A percentile compares a stretch with the other conserved stretches of the same genome.
Evolutionary conservation across 2,797 vertebrate species (phyloP).

Genomic region (Eurystomus glaucurus): DNA sequence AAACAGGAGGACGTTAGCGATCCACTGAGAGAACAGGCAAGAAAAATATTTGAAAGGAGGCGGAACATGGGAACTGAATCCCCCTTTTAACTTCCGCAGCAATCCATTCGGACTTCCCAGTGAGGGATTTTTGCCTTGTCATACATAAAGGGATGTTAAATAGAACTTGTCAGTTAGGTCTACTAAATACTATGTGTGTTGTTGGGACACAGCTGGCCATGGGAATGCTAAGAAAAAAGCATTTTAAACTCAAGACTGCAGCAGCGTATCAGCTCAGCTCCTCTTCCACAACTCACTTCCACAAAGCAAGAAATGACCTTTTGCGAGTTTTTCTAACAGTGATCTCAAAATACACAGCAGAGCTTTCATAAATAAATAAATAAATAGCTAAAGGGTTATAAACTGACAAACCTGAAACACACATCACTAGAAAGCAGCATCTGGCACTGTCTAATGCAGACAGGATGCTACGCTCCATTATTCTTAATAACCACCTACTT

Average conservation of each 20-base stretch:
- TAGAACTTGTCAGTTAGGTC: background rate
- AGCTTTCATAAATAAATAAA: background rate
- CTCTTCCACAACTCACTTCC: background rate
- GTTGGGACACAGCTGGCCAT: background rate
- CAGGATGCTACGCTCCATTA: accelerated
- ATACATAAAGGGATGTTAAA: background rate
- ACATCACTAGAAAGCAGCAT: background rate
- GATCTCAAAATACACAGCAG: background rate
- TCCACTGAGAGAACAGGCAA: background rate
- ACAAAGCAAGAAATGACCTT: background rate
- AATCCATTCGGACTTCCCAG: background rate
- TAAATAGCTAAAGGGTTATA: background rate
- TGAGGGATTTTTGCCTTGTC: background rate
- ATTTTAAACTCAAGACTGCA: background rate
- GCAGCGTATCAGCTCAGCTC: background rate
- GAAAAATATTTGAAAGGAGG: background rate
- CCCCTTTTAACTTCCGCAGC: background rate
- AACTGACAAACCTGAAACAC: background rate
- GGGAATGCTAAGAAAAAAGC: accelerated
- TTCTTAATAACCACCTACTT: background rate
- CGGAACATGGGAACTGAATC: background rate
- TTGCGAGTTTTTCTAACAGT: background rate
- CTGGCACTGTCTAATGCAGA: background rate
- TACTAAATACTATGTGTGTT: background rate
- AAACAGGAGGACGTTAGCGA: accelerated